A percentile compares a stretch with the other conserved stretches of the same genome.
Evolutionary conservation across 1,140 invertebrate genomes (phyloP).

Genomic region (Calephelis nemesis): DNA sequence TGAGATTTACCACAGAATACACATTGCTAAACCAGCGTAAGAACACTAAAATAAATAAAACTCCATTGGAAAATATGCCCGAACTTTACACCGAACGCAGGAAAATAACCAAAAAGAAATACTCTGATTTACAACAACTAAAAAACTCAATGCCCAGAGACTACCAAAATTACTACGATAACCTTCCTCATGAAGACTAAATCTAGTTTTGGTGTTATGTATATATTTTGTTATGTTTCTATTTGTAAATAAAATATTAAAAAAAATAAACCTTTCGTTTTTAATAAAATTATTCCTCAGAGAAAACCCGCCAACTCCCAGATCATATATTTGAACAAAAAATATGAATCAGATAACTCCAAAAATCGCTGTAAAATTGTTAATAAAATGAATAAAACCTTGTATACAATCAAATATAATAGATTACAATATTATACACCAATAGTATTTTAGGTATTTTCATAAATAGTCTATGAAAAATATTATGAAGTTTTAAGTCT

Average conservation of each 20-base stretch:
- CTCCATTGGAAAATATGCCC: conserved; percentile 9
- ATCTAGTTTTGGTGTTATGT: not conserved
- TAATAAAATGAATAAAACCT: not conserved
- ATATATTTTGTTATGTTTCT: not conserved
- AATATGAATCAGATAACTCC: conserved; percentile 7
- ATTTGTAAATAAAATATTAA: not conserved
- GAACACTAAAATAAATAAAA: conserved; percentile 12
- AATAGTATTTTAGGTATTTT: conserved; percentile 8
- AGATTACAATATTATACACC: conserved; percentile 5
- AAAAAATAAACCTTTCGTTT: not conserved
- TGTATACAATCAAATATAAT: conserved; percentile 3
- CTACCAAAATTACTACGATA: conserved; percentile 19
- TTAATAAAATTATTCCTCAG: not conserved
- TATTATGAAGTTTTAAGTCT: conserved; percentile 11
- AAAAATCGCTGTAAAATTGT: conserved; percentile 5
- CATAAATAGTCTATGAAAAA: conserved; percentile 15
- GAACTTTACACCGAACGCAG: conserved; percentile 1
- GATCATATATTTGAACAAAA: conserved; percentile 1
- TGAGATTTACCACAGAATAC: conserved; percentile 6
- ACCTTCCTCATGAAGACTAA: conserved; percentile 5
- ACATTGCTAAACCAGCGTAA: conserved; percentile 2
- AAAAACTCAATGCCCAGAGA: conserved; percentile 18
- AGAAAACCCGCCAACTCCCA: conserved; percentile 5
- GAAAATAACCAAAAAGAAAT: conserved; percentile 14
- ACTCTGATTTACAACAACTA: conserved; percentile 20